Evolutionary conservation across 2,113 vertebrate genomes (phyloP).

Genomic region (Bostrychus sinensis): DNA sequence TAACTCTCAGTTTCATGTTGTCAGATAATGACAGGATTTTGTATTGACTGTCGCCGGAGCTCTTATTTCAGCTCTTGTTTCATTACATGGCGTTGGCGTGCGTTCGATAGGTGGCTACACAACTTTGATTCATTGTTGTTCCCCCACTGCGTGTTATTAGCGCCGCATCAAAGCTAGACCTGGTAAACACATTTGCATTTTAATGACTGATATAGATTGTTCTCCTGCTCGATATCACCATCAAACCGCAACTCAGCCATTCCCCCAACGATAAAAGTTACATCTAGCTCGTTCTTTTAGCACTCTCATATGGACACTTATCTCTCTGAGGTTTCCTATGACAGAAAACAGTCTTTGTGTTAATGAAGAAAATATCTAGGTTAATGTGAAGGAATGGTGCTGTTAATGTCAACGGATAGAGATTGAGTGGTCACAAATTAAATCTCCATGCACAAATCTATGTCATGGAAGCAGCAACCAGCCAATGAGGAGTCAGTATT

Average conservation of each 20-base stretch:
- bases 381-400: constrained; percentile 62
- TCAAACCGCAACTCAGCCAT: constrained; percentile 40
- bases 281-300: constrained; percentile 31
- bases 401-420: constrained; percentile 65
- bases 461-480: constrained; percentile 56
- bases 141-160: constrained; percentile 66
- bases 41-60: constrained; percentile 59
- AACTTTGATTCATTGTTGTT: constrained; percentile 70
- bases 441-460: constrained; percentile 57
- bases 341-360: constrained; percentile 50
- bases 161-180: constrained; percentile 64
- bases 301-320: constrained; percentile 16
- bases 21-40: constrained; percentile 61
- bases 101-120: constrained; percentile 60
- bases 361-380: constrained; percentile 68
- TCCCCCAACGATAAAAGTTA: constrained; percentile 40
- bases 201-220: constrained; percentile 75
- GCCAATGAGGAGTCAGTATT: constrained; percentile 51
- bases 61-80: constrained; percentile 65
- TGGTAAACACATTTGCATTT: constrained; percentile 74
- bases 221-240: constrained; percentile 56
- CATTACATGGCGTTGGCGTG: constrained; percentile 56
- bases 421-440: constrained; percentile 35
- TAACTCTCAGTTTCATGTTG: constrained; percentile 51
- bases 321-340: constrained; percentile 33